phyloP scores from a whole-genome alignment of 2,888 invertebrate species.

The Oeneis ivallda region DNA sequence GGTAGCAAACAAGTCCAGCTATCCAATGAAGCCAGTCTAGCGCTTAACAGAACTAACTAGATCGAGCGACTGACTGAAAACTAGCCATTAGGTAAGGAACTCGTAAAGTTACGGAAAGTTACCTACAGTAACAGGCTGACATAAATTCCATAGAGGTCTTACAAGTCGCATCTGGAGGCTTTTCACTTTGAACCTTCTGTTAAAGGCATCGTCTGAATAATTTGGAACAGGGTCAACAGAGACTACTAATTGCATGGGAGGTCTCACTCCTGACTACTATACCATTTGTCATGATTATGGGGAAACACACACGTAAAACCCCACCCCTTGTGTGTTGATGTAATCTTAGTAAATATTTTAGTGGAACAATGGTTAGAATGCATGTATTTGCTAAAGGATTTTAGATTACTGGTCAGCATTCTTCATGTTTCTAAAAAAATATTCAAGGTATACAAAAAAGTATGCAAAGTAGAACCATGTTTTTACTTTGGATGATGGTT shows the following conservation, averaged over 20 bases:
- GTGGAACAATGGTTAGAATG: no score
- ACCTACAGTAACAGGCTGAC: conserved; percentile 10
- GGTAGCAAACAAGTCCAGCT: no score
- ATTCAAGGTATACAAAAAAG: no score
- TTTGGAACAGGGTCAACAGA: conserved; percentile 24
- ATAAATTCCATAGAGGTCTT: conserved; percentile 10
- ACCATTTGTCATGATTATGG: conserved; percentile 1
- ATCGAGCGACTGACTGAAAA: background rate
- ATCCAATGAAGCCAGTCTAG: no score
- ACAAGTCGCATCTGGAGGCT: conserved; percentile 13
- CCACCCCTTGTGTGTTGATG: background rate
- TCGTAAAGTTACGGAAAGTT: conserved; percentile 1
- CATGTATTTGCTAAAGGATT: no score
- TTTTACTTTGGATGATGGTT: no score
- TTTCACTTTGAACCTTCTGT: conserved; percentile 21
- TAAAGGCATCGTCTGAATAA: conserved; percentile 31
- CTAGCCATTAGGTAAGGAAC: background rate
- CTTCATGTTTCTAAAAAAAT: no score
- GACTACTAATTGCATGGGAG: conserved; percentile 27
- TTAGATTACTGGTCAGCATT: no score
- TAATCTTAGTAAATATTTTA: background rate
- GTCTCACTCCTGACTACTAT: background rate
- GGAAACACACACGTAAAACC: background rate
- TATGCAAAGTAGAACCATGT: no score
- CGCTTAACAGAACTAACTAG: no score